Evolutionary conservation across 64 coral and sea anemone genomes (phyloP).

Genomic region (Dendrophyllia cribrosa): DNA sequence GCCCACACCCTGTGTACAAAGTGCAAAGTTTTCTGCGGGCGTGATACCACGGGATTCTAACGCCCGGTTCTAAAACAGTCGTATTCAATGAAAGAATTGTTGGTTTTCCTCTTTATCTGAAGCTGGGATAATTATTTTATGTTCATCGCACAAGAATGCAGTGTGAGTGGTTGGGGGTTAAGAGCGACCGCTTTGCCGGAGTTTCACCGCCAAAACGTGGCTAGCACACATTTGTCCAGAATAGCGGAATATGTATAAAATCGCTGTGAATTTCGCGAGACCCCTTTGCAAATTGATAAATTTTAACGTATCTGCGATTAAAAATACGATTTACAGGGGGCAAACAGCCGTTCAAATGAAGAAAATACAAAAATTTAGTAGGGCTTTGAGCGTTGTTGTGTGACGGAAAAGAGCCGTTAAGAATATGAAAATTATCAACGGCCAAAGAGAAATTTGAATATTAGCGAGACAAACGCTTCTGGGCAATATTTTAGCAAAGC

Average conservation of each 20-base stretch:
- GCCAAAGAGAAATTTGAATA: constrained; percentile 31
- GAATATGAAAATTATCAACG: not conserved
- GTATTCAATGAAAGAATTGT: not conserved
- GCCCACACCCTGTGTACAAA: not conserved
- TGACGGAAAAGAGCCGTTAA: constrained; percentile 2
- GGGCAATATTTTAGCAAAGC: not conserved
- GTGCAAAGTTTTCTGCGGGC: not conserved
- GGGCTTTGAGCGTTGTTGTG: not conserved
- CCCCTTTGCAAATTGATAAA: too few relatives aligned
- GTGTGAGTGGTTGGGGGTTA: too few relatives aligned
- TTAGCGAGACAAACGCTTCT: not conserved
- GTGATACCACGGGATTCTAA: not conserved
- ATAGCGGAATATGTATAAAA: not conserved
- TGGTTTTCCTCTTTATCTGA: not conserved
- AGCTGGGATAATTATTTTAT: not conserved
- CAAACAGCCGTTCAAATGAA: not conserved
- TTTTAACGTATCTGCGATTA: not conserved
- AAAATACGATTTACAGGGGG: not conserved
- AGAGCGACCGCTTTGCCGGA: too few relatives aligned
- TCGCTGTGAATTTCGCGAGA: not conserved
- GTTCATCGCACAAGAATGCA: not conserved
- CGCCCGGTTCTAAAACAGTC: not conserved
- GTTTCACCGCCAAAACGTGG: not conserved
- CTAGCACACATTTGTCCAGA: too few relatives aligned
- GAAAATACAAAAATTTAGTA: not conserved